Evolutionary conservation across 1,140 invertebrate genomes (phyloP).

Genomic region (Nymphalis io): DNA sequence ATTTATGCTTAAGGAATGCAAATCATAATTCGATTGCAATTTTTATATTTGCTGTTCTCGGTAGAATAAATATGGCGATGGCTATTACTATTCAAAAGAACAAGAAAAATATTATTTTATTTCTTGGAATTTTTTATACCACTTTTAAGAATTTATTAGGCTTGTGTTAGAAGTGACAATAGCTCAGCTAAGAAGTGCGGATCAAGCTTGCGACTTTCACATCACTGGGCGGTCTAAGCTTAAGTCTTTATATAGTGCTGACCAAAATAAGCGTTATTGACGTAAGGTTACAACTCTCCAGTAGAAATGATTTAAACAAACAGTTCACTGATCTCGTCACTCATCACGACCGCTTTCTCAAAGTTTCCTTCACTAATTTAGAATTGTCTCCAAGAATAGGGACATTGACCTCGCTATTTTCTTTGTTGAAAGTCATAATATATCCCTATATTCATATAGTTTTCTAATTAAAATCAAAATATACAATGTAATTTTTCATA

Average conservation of each 20-base stretch:
- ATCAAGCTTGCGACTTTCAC: too few relatives aligned
- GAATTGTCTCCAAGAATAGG: constrained; percentile 10
- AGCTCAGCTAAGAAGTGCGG: too few relatives aligned
- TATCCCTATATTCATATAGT: too few relatives aligned
- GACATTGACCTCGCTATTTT: constrained; percentile 8
- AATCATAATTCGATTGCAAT: neutral
- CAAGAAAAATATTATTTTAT: too few relatives aligned
- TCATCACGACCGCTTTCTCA: neutral
- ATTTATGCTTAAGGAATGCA: constrained; percentile 10
- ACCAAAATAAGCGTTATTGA: neutral
- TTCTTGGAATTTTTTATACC: neutral
- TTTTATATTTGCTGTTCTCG: neutral
- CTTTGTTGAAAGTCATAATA: neutral
- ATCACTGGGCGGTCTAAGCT: too few relatives aligned
- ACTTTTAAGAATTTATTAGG: neutral
- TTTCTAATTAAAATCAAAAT: too few relatives aligned
- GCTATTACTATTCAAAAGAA: too few relatives aligned
- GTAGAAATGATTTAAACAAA: neutral
- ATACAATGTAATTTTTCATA: too few relatives aligned
- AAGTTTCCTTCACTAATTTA: constrained; percentile 3
- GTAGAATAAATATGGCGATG: neutral
- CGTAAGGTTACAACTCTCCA: neutral
- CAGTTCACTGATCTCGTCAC: constrained; percentile 3
- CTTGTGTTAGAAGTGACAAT: too few relatives aligned
- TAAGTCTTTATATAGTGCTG: neutral